Evolutionary conservation across 30 jellyfish, hydroid and myxozoan species (phyloP).

Genomic region (Turritopsis dohrnii): DNA sequence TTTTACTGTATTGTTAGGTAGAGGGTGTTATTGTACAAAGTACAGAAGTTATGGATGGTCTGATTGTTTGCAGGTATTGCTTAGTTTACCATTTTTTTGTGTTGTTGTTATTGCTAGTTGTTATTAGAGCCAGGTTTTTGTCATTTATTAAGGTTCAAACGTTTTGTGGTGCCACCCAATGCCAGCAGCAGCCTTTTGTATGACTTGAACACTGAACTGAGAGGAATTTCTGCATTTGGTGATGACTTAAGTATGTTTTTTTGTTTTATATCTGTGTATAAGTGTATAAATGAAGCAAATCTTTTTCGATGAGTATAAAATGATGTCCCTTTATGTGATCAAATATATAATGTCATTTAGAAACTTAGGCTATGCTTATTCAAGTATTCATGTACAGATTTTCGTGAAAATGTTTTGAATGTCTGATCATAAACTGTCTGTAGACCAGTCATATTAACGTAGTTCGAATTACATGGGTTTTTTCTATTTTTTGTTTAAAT

Average conservation of each 20-base stretch:
- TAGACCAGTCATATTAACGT: too few relatives aligned
- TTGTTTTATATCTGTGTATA: background rate
- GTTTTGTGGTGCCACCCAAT: background rate
- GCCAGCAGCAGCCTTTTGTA: background rate
- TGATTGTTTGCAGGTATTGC: background rate
- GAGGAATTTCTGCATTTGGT: background rate
- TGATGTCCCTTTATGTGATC: too few relatives aligned
- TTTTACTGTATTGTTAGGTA: background rate
- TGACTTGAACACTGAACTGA: background rate
- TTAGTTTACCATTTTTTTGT: background rate
- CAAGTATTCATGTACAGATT: background rate
- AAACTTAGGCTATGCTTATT: background rate
- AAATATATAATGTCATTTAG: too few relatives aligned
- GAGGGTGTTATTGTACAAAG: background rate
- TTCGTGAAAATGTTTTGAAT: too few relatives aligned
- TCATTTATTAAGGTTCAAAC: background rate
- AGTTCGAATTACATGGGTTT: too few relatives aligned
- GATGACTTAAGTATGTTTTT: background rate
- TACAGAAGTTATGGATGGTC: background rate
- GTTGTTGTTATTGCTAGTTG: background rate
- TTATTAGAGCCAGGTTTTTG: background rate
- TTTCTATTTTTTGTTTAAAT: too few relatives aligned
- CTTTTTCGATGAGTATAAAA: background rate
- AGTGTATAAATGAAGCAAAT: background rate
- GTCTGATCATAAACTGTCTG: too few relatives aligned